A percentile compares a stretch with the other conserved stretches of the same genome.
These are phyloP conservation scores for Bos indicus DNA, from an alignment of 2,113 vertebrate species.

Conservation along the genomic window DNA sequence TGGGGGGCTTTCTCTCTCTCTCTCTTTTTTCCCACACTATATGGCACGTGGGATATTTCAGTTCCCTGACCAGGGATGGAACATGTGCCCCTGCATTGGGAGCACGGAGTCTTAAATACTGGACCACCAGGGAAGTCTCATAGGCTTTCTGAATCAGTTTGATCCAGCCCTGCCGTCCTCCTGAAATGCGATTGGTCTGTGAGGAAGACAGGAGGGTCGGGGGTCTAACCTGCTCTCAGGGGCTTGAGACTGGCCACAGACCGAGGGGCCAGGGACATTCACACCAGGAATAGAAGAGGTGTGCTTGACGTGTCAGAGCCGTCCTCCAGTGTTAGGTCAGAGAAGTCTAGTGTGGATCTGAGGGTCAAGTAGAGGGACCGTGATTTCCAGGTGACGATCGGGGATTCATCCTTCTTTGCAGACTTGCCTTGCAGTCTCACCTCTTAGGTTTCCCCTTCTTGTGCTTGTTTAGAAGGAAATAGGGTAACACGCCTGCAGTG, in stretches of 20 bases:
- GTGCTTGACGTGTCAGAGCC: neutral
- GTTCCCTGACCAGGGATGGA: neutral
- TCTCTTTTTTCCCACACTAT: neutral
- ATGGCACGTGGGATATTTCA: neutral
- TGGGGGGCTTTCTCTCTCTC: neutral
- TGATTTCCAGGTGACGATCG: neutral
- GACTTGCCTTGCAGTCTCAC: neutral
- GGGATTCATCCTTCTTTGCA: neutral
- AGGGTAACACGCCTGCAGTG: neutral
- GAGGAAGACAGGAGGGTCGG: neutral
- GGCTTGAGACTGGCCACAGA: neutral
- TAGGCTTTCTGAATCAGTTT: neutral
- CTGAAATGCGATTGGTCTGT: neutral
- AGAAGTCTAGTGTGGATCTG: neutral
- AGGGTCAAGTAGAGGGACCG: neutral
- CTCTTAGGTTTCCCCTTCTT: neutral
- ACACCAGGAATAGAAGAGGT: neutral
- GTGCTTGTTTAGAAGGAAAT: neutral
- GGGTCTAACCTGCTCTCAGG: neutral
- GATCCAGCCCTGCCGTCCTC: neutral
- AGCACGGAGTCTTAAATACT: neutral
- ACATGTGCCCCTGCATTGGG: neutral
- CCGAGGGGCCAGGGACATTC: neutral
- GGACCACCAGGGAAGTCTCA: fast-evolving
- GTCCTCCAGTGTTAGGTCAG: neutral